A percentile compares a stretch with the other conserved stretches of the same genome.
Conservation (phyloP, 2,113 vertebrate species). For the Malurus alboscapulatus region DNA sequence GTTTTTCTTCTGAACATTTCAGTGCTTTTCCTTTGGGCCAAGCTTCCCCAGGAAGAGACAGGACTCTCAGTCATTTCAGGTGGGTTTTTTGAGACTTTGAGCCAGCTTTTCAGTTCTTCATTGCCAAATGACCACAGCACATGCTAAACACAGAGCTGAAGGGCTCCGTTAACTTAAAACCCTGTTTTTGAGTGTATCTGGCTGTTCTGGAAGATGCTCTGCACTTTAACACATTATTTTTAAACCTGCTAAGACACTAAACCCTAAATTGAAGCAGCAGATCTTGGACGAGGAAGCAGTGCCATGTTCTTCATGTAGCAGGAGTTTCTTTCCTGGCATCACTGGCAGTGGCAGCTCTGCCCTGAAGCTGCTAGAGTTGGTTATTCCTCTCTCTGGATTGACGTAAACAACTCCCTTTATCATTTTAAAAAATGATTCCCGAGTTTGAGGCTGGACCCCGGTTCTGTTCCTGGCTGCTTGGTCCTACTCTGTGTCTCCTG, state of each 20-base stretch:
- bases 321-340: neutral
- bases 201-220: neutral
- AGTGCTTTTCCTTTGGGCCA: constrained; percentile 56
- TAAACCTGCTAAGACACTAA: neutral
- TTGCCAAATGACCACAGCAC: neutral
- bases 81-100: constrained; percentile 10
- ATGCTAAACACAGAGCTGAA: neutral
- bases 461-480: neutral
- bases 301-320: neutral
- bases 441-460: neutral
- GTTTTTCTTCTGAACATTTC: constrained; percentile 43
- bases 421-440: neutral
- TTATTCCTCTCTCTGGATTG: neutral
- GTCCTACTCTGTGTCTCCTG: neutral
- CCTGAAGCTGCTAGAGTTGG: neutral
- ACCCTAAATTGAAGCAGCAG: neutral
- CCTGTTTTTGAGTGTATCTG: neutral
- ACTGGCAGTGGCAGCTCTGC: neutral
- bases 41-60: constrained; percentile 54
- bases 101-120: neutral
- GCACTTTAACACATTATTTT: neutral
- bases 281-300: neutral
- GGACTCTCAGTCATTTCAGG: constrained; percentile 47
- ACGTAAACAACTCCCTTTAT: neutral
- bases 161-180: neutral